A percentile compares a stretch with the other conserved stretches of the same genome.
phyloP scores from a whole-genome alignment of 2,797 vertebrate species.

The Myiothlypis coronata region DNA sequence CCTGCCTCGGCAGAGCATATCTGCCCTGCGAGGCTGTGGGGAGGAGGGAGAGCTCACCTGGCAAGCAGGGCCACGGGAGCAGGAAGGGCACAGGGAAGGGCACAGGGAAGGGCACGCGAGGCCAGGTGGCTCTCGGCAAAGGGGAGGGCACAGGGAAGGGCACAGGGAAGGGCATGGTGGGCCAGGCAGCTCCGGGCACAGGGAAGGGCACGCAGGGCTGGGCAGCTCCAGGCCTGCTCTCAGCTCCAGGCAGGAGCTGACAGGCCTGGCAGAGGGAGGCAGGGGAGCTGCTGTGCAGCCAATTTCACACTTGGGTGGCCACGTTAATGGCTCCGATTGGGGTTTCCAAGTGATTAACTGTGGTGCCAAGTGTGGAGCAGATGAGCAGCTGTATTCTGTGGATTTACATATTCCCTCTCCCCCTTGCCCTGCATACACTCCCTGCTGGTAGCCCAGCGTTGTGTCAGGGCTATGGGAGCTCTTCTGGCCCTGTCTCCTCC shows the following conservation, averaged over 20 bases:
- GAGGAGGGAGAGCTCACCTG: neutral
- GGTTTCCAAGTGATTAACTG: constrained; percentile 61
- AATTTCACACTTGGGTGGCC: constrained; percentile 71
- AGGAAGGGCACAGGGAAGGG: neutral
- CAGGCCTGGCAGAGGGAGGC: neutral
- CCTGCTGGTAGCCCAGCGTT: neutral
- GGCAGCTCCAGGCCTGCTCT: neutral
- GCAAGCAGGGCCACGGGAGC: rapidly evolving
- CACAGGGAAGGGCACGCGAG: rapidly evolving
- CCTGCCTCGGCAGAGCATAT: rapidly evolving
- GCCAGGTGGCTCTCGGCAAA: neutral
- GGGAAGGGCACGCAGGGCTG: rapidly evolving
- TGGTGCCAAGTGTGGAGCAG: neutral
- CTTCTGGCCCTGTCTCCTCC: neutral
- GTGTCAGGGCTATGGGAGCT: neutral
- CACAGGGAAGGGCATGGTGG: too few species aligned
- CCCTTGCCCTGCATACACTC: neutral
- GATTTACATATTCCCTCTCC: neutral
- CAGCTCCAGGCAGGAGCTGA: neutral
- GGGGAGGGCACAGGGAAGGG: too few species aligned
- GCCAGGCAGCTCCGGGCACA: neutral
- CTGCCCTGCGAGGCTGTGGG: rapidly evolving
- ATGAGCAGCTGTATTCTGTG: neutral
- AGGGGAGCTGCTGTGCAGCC: constrained; percentile 39
- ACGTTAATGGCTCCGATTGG: constrained; percentile 60